Evolutionary conservation across 2,113 vertebrate genomes (phyloP).

Genomic region (Rana temporaria): DNA sequence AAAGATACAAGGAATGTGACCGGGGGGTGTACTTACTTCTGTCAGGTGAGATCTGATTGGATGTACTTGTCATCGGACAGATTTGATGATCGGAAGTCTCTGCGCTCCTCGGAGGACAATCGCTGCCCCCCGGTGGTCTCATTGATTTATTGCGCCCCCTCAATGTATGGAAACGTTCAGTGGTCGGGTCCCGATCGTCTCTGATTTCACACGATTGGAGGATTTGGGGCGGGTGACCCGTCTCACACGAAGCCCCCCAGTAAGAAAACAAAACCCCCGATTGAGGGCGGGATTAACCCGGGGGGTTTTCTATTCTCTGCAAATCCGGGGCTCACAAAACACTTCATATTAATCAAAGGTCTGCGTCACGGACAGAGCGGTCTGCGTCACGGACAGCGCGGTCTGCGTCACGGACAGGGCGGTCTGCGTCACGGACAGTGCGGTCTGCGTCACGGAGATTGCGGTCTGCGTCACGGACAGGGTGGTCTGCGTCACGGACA

Average conservation of each 20-base stretch:
- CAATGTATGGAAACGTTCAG: conserved; percentile 5
- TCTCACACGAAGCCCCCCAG: conserved; percentile 45
- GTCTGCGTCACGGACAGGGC: too few relatives aligned
- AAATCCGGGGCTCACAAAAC: conserved; percentile 47
- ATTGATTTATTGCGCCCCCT: background rate
- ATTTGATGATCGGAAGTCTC: background rate
- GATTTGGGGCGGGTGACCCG: conserved; percentile 42
- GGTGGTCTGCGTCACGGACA: too few relatives aligned
- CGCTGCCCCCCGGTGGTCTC: conserved; percentile 66
- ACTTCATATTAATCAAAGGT: conserved; percentile 38
- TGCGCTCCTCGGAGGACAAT: conserved; percentile 61
- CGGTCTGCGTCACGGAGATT: too few relatives aligned
- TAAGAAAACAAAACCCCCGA: conserved; percentile 45
- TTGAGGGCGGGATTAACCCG: conserved; percentile 41
- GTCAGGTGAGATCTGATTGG: too few relatives aligned
- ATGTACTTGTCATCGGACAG: background rate
- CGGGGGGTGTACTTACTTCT: too few relatives aligned
- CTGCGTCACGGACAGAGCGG: conserved; percentile 52
- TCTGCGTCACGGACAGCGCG: conserved; percentile 40
- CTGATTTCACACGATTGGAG: conserved; percentile 54
- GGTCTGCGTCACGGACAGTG: too few relatives aligned
- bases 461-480: too few relatives aligned
- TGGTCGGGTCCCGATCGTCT: too few relatives aligned
- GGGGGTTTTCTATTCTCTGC: conserved; percentile 35
- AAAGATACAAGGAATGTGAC: too few relatives aligned